Conservation (phyloP, 2,797 vertebrate genomes). For the Rhynchotus rufescens region DNA sequence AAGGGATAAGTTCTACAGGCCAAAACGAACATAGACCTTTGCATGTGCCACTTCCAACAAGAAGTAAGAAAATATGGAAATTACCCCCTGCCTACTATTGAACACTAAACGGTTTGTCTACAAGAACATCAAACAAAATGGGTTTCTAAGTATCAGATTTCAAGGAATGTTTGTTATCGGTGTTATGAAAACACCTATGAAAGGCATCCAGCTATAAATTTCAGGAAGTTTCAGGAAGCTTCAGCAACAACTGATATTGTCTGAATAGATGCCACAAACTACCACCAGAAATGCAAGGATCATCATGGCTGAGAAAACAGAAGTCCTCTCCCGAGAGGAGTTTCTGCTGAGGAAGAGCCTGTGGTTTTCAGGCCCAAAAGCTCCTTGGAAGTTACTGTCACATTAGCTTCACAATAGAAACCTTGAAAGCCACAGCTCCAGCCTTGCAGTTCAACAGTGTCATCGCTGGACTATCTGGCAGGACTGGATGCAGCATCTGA, state of each 20-base stretch:
- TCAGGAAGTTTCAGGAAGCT: background rate
- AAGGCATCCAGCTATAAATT: constrained; percentile 2
- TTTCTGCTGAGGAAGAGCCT: background rate
- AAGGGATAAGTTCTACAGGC: background rate
- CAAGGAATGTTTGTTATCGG: background rate
- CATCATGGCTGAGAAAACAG: background rate
- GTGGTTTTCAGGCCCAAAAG: background rate
- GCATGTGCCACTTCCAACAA: background rate
- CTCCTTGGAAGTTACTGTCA: background rate
- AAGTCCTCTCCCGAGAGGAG: background rate
- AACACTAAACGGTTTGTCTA: background rate
- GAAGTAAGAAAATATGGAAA: background rate
- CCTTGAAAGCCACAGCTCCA: background rate
- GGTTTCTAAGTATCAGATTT: background rate
- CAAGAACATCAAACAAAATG: background rate
- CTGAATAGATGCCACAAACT: background rate
- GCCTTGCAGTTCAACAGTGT: background rate
- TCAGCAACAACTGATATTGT: background rate
- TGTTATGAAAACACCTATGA: background rate
- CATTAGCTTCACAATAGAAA: background rate
- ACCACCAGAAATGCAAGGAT: background rate
- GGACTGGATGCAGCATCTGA: background rate
- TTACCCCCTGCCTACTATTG: background rate
- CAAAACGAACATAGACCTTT: background rate
- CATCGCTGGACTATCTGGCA: background rate